Base-by-base conservation (phyloP, 1,140 invertebrate genomes). In the Venustaconcha ellipsiformis region DNA sequence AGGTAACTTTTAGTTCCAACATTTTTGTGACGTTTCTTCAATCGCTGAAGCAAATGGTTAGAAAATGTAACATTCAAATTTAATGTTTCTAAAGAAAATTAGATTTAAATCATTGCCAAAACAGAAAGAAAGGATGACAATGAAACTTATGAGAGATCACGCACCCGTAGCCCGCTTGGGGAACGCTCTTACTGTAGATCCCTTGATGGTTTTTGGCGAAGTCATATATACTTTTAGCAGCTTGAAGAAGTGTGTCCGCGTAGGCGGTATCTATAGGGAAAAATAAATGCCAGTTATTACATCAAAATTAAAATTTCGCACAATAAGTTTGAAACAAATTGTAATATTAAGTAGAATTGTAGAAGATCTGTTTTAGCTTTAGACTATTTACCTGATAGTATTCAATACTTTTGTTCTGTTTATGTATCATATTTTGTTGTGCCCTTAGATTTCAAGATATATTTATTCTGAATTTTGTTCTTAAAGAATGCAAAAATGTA, bases 141-240 rank as follows among this genome's bases (percentile, higher is more conserved):
- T 48, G 37, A 48, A 6, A 48, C 6, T 48, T 48, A 11, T 48
- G 6, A 48, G 37, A 37, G 37, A 48, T 48, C 37, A 17, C 48
- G 58, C 68, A 80, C 79, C 64, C 57, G 57, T 80, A 80, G 12
- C 70, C 67, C 17, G 72, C 78, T 37, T 76, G 57, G 15, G 73
- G 70, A 12, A 80, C 57, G 56, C 67, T 72, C 60, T 69, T 55
- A n/a, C 65, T 90, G 81, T 93, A 93, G 17, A 92, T 86, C 0
- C 92, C 93, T 48, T 91, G 83, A 80, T 92, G 89, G 18, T 82
- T 85, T 17, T 90, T 91, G 0, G 92, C 93, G 76, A 94, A 93
- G 26, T 90, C 84, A 82, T 92, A 93, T n/a, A 94, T 86, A 72
- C 92, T 87, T 37, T 88, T 89, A 0, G 93, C 91, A 79, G 93